Evolutionary conservation across 2,113 vertebrate genomes (phyloP).

Genomic region (Globicephala melas): DNA sequence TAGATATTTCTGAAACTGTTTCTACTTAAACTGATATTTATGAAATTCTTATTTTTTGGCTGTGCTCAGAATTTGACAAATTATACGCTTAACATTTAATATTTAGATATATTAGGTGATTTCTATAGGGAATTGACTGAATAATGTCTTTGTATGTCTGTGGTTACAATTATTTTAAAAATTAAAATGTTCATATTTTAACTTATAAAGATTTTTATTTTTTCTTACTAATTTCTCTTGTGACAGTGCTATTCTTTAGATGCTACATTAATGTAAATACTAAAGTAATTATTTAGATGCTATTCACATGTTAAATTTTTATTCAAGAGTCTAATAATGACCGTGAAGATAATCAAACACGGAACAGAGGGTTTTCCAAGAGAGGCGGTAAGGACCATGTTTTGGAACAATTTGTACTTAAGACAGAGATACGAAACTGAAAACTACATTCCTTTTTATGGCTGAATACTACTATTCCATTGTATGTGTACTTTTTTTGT

Average conservation of each 20-base stretch:
- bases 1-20: background rate
- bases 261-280: background rate
- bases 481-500: background rate
- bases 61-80: background rate
- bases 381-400: conserved; percentile 70
- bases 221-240: background rate
- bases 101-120: background rate
- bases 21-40: background rate
- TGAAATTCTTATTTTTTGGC: background rate
- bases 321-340: conserved; percentile 67
- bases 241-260: background rate
- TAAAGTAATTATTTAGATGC: conserved; percentile 8
- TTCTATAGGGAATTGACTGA: background rate
- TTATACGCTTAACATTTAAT: background rate
- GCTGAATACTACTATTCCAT: background rate
- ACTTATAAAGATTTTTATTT: background rate
- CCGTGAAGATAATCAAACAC: conserved; percentile 65
- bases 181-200: conserved; percentile 31
- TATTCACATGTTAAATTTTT: conserved; percentile 60
- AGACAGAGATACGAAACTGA: background rate
- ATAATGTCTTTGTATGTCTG: background rate
- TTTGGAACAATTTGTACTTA: conserved; percentile 1
- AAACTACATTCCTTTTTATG: background rate
- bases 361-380: conserved; percentile 61
- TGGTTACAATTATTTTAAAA: conserved; percentile 41